Conservation (phyloP, 2,888 invertebrate species). For the Platycheirus albimanus region DNA sequence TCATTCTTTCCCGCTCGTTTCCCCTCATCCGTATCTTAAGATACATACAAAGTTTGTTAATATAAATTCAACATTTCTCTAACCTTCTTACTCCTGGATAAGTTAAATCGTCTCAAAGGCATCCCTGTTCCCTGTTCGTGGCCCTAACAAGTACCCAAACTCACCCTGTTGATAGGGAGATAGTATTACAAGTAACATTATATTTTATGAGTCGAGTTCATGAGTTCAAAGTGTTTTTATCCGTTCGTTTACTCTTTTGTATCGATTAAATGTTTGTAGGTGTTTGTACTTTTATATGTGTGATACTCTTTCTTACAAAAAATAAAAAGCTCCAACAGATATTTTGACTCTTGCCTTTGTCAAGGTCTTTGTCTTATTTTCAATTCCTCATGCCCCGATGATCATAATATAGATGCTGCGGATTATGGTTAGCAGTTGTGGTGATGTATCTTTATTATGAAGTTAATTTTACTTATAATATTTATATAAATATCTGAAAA, state of each 20-base stretch:
- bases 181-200: no score
- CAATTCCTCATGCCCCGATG: constrained; percentile 41
- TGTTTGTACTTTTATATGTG: constrained; percentile 6
- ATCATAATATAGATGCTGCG: not conserved
- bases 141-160: no score
- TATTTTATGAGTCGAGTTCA: constrained; percentile 51
- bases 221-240: constrained; percentile 49
- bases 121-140: not conserved
- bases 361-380: constrained; percentile 42
- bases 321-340: no score
- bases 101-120: no score
- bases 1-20: no score
- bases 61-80: no score
- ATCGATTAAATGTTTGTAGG: constrained; percentile 51
- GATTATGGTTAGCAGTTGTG: not conserved
- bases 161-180: constrained; percentile 23
- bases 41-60: no score
- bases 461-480: constrained; percentile 58
- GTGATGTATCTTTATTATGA: constrained; percentile 23
- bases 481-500: constrained; percentile 61
- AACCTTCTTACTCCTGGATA: no score
- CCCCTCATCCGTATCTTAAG: no score
- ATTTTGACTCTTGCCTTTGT: constrained; percentile 3
- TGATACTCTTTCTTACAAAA: no score
- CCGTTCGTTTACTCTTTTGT: constrained; percentile 42